Conservation (phyloP, 2,113 vertebrate genomes). For the Macaca nemestrina region DNA sequence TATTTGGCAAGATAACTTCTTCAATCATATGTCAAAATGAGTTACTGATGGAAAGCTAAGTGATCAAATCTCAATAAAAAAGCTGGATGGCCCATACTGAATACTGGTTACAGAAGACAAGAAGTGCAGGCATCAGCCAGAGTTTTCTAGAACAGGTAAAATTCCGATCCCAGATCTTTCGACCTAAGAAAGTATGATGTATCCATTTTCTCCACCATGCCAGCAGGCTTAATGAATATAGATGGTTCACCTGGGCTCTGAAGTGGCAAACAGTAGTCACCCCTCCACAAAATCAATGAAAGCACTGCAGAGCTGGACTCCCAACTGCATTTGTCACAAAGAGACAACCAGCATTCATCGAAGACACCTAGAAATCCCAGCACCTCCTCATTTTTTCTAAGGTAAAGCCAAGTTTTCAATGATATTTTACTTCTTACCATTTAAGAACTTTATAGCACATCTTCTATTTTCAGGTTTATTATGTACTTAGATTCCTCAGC, state of each 20-base stretch:
- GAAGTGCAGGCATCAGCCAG: slow-evolving; percentile 33
- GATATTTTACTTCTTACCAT: background rate
- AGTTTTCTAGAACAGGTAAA: slow-evolving; percentile 65
- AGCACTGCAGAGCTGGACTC: background rate
- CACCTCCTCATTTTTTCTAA: background rate
- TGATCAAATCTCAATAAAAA: slow-evolving; percentile 30
- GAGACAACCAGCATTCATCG: background rate
- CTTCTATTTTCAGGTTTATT: background rate
- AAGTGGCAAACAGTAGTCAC: slow-evolving; percentile 32
- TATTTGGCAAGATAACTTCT: slow-evolving; percentile 23
- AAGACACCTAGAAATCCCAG: background rate
- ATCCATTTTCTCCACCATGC: background rate
- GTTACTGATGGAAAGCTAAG: background rate
- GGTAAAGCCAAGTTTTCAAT: background rate
- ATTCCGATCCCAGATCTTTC: slow-evolving; percentile 49
- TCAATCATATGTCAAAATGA: background rate
- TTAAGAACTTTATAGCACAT: background rate
- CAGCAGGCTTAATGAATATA: slow-evolving; percentile 58
- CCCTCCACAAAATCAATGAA: slow-evolving; percentile 54
- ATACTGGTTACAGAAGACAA: slow-evolving; percentile 50
- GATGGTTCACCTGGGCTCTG: slow-evolving; percentile 50
- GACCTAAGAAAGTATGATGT: slow-evolving; percentile 57
- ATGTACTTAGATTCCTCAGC: background rate
- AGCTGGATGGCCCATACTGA: slow-evolving; percentile 16
- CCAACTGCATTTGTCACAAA: slow-evolving; percentile 53